Evolutionary conservation across 2,888 invertebrate species (phyloP).

Genomic region (Boloria euphrosyne): DNA sequence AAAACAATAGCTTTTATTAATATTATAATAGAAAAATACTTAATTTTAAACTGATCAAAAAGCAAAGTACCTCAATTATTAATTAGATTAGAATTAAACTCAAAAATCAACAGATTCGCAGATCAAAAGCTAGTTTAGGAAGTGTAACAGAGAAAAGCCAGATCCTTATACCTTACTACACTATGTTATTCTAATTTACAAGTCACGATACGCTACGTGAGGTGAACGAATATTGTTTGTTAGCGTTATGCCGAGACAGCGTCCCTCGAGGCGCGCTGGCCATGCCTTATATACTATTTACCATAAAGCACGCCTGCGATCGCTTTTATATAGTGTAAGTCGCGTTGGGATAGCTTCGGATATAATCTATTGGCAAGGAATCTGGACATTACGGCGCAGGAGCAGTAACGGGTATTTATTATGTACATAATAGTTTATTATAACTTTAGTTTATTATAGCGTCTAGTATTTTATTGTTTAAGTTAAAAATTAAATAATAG

Average conservation of each 20-base stretch:
- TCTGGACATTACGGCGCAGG: background rate
- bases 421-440: background rate
- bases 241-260: conserved; percentile 22
- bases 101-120: background rate
- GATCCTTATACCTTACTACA: background rate
- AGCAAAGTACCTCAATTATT: no score
- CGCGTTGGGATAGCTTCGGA: conserved; percentile 8
- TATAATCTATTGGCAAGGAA: conserved; percentile 3
- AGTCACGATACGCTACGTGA: conserved; percentile 24
- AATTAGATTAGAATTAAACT: no score
- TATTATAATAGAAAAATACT: no score
- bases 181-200: conserved; percentile 20
- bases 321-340: conserved; percentile 14
- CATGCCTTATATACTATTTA: conserved; percentile 24
- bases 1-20: no score
- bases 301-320: conserved; percentile 21
- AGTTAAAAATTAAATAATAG: no score
- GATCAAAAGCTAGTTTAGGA: background rate
- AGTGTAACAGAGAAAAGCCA: background rate
- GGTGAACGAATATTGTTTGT: conserved; percentile 25
- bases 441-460: background rate
- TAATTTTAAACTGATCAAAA: no score
- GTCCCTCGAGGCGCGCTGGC: conserved; percentile 20
- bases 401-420: background rate
- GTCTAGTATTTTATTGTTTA: background rate